Evolutionary conservation across 2,797 vertebrate genomes (phyloP).

Genomic region (Cossypha heuglini): DNA sequence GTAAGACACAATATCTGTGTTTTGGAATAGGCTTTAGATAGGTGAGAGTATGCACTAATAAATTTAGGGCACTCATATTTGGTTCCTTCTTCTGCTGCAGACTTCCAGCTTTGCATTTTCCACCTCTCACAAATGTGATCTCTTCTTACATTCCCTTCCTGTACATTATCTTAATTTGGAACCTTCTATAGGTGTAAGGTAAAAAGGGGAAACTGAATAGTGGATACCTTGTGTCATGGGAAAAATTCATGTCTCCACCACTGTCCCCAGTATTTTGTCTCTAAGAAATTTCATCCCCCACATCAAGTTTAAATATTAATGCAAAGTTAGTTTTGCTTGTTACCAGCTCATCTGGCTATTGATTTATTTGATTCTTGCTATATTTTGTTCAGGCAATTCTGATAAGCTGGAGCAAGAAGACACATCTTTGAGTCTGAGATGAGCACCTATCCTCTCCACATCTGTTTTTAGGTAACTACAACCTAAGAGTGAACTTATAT

Average conservation of each 20-base stretch:
- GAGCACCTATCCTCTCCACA: neutral
- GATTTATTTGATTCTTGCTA: neutral
- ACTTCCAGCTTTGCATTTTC: neutral
- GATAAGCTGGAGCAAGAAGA: neutral
- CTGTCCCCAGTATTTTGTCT: neutral
- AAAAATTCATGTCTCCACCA: neutral
- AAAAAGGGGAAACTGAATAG: neutral
- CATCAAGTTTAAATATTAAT: neutral
- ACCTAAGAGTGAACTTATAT: neutral
- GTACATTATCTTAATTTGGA: neutral
- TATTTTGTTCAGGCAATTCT: neutral
- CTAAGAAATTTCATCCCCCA: neutral
- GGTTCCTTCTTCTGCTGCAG: neutral
- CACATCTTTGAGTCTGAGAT: neutral
- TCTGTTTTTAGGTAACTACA: neutral
- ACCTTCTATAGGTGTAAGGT: neutral
- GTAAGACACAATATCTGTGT: neutral
- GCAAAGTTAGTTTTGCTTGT: neutral
- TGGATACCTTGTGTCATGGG: rapidly evolving
- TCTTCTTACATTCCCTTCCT: neutral
- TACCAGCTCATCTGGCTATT: neutral
- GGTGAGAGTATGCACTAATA: neutral
- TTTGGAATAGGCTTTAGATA: neutral
- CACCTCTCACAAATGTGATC: neutral
- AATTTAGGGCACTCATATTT: neutral